phyloP scores from a whole-genome alignment of 2,888 invertebrate species.

The Lamellibrachia satsuma region DNA sequence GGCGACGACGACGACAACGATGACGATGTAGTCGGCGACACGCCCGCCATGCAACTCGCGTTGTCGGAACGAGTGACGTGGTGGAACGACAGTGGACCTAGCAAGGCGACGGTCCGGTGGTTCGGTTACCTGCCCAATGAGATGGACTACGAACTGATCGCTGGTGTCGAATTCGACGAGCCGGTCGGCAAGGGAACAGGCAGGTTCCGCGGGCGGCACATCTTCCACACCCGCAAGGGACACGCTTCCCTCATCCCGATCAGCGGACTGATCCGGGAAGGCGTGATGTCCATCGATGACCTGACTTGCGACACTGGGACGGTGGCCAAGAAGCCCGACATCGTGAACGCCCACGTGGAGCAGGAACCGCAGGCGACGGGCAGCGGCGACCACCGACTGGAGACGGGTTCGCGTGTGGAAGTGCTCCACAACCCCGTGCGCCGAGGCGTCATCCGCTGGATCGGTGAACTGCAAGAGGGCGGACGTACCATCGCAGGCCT shows the following conservation, averaged over 20 bases:
- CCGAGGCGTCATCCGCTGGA: slow-evolving; percentile 7
- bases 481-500: neutral
- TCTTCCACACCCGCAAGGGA: slow-evolving; percentile 22
- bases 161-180: slow-evolving; percentile 26
- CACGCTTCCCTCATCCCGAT: slow-evolving; percentile 33
- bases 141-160: neutral
- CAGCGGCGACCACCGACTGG: neutral
- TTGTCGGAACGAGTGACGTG: neutral
- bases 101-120: neutral
- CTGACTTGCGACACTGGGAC: neutral
- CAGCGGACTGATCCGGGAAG: slow-evolving; percentile 20
- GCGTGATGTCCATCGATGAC: neutral
- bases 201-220: slow-evolving; percentile 19
- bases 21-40: neutral
- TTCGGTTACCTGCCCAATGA: slow-evolving; percentile 9
- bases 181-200: slow-evolving; percentile 32
- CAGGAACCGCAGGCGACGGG: neutral
- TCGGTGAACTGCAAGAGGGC: neutral
- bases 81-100: neutral
- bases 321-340: neutral
- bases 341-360: slow-evolving; percentile 4
- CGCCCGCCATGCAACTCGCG: neutral
- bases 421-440: neutral
- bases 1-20: neutral
- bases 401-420: neutral